Conservation (phyloP, 2,797 vertebrate species). For the Pseudochirops corinnae region DNA sequence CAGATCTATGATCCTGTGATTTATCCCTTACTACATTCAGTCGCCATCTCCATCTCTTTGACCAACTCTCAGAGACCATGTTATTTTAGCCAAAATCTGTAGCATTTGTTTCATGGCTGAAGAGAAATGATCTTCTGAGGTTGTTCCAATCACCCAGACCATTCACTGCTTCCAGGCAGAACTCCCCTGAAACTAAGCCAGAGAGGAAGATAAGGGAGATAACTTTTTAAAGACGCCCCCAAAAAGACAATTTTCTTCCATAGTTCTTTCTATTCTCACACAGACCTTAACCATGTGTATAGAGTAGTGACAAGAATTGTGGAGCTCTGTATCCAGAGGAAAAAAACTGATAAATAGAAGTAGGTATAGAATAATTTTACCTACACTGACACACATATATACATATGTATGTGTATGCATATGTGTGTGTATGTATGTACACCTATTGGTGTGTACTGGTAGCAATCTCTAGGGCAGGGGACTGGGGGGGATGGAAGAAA, state of each 20-base stretch:
- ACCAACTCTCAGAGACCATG: background rate
- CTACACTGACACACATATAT: no score
- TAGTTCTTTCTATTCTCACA: background rate
- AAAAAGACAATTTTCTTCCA: background rate
- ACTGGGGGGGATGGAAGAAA: no score
- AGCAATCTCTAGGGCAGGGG: no score
- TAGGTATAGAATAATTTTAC: background rate
- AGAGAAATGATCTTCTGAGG: background rate
- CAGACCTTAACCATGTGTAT: background rate
- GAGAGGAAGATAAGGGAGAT: background rate
- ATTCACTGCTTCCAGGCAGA: background rate
- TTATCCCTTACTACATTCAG: background rate
- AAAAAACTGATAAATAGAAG: background rate
- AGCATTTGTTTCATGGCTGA: background rate
- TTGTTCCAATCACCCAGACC: fast-evolving
- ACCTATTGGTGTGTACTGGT: no score
- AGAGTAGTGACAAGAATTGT: background rate
- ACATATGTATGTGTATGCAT: no score
- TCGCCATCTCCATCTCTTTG: background rate
- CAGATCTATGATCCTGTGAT: background rate
- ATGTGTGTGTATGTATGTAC: no score
- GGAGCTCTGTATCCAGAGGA: background rate
- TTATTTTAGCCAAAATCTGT: background rate
- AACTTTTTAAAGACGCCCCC: background rate
- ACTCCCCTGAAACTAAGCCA: background rate